Percentiles rank a stretch among this genome's conserved stretches.
Evolutionary conservation across 2,797 vertebrate genomes (phyloP).

Genomic region (Pantherophis vulpinus): DNA sequence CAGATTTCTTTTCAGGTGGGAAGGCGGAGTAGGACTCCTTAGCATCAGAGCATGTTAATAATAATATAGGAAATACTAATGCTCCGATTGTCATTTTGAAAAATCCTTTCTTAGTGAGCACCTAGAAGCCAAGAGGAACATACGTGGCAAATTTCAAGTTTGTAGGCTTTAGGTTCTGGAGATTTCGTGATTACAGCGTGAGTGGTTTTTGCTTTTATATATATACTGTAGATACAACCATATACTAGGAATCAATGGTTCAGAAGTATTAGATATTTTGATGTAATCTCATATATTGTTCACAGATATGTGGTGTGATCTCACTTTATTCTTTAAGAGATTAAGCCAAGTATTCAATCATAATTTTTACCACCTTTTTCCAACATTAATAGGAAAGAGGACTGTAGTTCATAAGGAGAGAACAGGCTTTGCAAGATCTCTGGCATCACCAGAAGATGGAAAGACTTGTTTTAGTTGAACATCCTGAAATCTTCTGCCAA

Average conservation of each 20-base stretch:
- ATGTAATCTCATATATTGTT: not conserved
- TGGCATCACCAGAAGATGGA: not conserved
- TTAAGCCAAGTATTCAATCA: not conserved
- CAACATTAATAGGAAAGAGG: not conserved
- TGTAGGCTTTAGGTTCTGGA: no score
- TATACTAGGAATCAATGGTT: not conserved
- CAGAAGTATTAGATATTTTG: not conserved
- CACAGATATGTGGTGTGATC: not conserved
- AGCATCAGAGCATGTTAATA: no score
- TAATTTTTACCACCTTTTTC: not conserved
- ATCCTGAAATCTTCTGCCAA: not conserved
- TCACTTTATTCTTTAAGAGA: not conserved
- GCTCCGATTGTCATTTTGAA: no score
- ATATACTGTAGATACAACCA: constrained; percentile 7
- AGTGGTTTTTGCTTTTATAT: no score
- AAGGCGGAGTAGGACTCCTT: no score
- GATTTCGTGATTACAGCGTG: no score
- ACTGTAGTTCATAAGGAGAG: not conserved
- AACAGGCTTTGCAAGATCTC: not conserved
- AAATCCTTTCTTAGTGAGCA: no score
- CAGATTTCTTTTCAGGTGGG: no score
- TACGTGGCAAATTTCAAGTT: no score
- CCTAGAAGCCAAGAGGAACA: no score
- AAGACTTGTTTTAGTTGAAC: not conserved
- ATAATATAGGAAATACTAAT: no score